These are phyloP conservation scores for Lepilemur ruficaudatus DNA, from an alignment of 2,797 vertebrate genomes.

Conservation along the genomic window DNA sequence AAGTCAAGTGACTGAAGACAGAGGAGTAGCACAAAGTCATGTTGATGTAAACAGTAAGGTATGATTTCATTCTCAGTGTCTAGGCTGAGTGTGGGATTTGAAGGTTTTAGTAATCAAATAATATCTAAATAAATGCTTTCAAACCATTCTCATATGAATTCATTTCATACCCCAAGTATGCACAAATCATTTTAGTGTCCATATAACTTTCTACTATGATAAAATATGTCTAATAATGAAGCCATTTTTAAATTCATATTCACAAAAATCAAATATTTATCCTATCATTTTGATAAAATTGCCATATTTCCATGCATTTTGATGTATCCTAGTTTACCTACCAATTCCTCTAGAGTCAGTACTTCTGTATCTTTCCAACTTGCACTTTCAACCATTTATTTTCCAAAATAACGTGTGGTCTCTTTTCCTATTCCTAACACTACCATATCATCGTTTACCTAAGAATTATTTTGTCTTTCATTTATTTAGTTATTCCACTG, in stretches of 20 bases:
- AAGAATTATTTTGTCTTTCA: background rate
- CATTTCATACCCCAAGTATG: background rate
- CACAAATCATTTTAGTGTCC: background rate
- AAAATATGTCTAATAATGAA: background rate
- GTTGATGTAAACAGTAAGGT: background rate
- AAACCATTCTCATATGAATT: background rate
- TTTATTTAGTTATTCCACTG: background rate
- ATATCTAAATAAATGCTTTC: background rate
- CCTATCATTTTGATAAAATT: background rate
- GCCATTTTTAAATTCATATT: background rate
- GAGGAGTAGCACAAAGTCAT: background rate
- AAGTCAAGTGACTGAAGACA: background rate
- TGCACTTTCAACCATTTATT: background rate
- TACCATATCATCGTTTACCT: background rate
- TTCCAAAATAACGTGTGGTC: background rate
- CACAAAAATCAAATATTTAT: background rate
- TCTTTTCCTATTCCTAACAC: background rate
- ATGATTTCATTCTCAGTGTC: background rate
- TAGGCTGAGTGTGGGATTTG: background rate
- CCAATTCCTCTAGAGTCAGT: background rate
- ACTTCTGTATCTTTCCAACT: background rate
- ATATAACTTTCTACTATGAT: background rate
- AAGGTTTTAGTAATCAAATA: background rate
- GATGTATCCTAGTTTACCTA: background rate
- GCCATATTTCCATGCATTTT: background rate